Evolutionary conservation across 1,140 invertebrate genomes (phyloP).

Genomic region (Drosophila persimilis): DNA sequence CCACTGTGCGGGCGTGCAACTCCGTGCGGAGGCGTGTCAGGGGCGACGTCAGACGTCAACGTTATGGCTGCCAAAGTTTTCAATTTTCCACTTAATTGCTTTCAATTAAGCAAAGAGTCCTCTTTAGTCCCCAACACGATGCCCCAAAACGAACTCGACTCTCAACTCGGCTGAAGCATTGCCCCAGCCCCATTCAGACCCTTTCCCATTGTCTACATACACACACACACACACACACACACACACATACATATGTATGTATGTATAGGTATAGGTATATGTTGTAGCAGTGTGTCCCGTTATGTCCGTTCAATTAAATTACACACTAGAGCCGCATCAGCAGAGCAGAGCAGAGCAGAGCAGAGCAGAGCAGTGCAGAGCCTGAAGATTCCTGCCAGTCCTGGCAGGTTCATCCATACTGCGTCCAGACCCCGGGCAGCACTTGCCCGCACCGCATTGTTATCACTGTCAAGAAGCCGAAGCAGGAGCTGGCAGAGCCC

Average conservation of each 20-base stretch:
- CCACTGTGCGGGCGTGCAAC: constrained; percentile 6
- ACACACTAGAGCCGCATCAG: constrained; percentile 69
- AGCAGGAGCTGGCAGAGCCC: constrained; percentile 3
- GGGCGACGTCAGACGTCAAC: constrained; percentile 66
- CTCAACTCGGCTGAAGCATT: constrained; percentile 23
- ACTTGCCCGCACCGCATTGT: constrained; percentile 55
- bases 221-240: no score
- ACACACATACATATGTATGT: not conserved
- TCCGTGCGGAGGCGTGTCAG: constrained; percentile 33
- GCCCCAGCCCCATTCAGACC: not conserved
- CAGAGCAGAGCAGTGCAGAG: not conserved
- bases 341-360: not conserved
- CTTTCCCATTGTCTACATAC: no score
- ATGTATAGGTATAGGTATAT: not conserved
- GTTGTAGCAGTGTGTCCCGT: constrained; percentile 38
- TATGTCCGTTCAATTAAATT: constrained; percentile 82
- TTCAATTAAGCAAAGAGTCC: constrained; percentile 82
- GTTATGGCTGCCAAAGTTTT: constrained; percentile 81
- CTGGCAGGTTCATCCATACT: constrained; percentile 26
- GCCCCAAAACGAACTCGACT: constrained; percentile 30
- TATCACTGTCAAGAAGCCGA: constrained; percentile 78
- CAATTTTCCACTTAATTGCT: constrained; percentile 82
- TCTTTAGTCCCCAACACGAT: constrained; percentile 66
- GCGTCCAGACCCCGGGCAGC: constrained; percentile 37
- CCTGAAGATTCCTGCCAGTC: constrained; percentile 31